These are phyloP conservation scores for Cephus spinipes DNA, from an alignment of 2,888 invertebrate genomes.

Conservation along the genomic window DNA sequence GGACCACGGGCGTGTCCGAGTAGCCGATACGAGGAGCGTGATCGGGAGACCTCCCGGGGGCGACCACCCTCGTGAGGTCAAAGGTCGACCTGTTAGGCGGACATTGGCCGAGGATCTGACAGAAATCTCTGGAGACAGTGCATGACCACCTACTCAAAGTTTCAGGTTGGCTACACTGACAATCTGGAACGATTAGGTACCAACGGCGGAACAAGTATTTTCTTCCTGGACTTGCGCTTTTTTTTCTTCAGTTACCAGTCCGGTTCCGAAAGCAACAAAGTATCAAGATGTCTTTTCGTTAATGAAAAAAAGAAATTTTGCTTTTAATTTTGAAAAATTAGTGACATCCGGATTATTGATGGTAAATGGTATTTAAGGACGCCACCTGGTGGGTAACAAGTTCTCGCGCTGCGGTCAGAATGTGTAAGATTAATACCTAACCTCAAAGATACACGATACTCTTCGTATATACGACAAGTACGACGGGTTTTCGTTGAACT, in stretches of 20 bases:
- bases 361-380: neutral
- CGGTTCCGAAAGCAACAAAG: too few relatives aligned
- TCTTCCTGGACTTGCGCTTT: too few relatives aligned
- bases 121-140: neutral
- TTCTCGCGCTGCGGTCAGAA: conserved; percentile 1
- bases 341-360: neutral
- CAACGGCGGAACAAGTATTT: neutral
- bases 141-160: neutral
- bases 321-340: neutral
- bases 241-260: neutral
- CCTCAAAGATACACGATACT: neutral
- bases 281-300: neutral
- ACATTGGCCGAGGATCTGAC: conserved; percentile 41
- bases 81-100: conserved; percentile 64
- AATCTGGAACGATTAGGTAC: neutral
- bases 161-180: neutral
- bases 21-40: conserved; percentile 61
- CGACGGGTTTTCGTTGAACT: neutral
- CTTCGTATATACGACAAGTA: neutral
- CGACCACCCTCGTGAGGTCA: conserved; percentile 65
- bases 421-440: neutral
- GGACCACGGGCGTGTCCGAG: conserved; percentile 62
- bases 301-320: neutral
- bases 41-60: conserved; percentile 63
- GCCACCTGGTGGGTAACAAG: conserved; percentile 3